These are phyloP conservation scores for Philypnodon macrostomus DNA, from an alignment of 2,797 vertebrate genomes.

Conservation along the genomic window DNA sequence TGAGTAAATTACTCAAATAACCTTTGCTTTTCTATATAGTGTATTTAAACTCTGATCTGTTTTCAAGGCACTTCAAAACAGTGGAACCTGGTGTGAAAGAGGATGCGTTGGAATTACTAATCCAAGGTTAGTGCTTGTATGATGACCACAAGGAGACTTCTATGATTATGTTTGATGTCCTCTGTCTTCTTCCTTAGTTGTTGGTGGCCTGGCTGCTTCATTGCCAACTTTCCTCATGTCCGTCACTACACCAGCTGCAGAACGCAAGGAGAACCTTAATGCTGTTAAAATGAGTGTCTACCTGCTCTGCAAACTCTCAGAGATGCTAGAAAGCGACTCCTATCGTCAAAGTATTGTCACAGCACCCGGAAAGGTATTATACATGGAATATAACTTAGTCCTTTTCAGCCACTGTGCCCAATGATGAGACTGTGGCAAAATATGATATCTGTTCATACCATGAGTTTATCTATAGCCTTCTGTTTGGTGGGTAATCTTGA, in stretches of 20 bases:
- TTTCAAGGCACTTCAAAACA: conserved; percentile 78
- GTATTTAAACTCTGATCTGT: conserved; percentile 7
- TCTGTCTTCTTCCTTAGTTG: conserved; percentile 72
- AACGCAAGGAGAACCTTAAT: conserved; percentile 83
- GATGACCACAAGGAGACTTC: not conserved
- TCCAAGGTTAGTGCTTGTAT: conserved; percentile 75
- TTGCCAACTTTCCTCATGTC: conserved; percentile 79
- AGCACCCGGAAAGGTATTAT: conserved; percentile 74
- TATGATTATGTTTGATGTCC: not conserved
- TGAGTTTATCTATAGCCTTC: conserved; percentile 58
- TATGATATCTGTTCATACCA: conserved; percentile 75
- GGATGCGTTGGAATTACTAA: conserved; percentile 84
- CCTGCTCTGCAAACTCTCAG: conserved; percentile 84
- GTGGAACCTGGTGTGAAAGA: conserved; percentile 81
- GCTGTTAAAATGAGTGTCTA: conserved; percentile 95
- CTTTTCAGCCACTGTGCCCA: conserved; percentile 37
- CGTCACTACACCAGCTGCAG: conserved; percentile 62
- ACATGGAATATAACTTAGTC: not conserved
- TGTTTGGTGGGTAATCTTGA: conserved; percentile 90
- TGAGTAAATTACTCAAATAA: conserved; percentile 68
- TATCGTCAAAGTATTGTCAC: conserved; percentile 73
- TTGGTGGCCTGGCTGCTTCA: conserved; percentile 80
- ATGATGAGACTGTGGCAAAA: conserved; percentile 86
- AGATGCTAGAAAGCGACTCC: conserved; percentile 83
- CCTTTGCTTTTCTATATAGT: not conserved